phyloP scores from a whole-genome alignment of 2,888 invertebrate species.

The Carcina quercana region DNA sequence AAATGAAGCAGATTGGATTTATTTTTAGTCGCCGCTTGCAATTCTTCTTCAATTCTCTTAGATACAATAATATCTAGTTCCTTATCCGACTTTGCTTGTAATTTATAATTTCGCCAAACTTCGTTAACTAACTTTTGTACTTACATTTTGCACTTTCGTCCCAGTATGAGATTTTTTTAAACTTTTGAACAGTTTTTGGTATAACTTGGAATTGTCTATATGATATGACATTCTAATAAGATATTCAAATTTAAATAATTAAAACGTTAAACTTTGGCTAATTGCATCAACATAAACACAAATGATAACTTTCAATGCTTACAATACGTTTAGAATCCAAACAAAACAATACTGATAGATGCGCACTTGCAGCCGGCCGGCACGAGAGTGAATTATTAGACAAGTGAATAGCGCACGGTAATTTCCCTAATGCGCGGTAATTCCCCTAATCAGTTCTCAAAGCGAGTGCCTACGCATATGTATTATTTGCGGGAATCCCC shows the following conservation, averaged over 20 bases:
- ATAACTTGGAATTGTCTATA: slow-evolving; percentile 17
- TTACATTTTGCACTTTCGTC: slow-evolving; percentile 20
- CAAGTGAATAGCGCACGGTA: too few relatives aligned
- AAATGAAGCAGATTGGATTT: slow-evolving; percentile 14
- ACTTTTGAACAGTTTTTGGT: slow-evolving; percentile 14
- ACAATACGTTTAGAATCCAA: slow-evolving; percentile 13
- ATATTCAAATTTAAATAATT: too few relatives aligned
- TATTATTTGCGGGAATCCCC: too few relatives aligned
- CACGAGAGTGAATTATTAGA: too few relatives aligned
- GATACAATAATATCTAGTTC: too few relatives aligned
- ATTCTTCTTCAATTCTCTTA: slow-evolving; percentile 19
- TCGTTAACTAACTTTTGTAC: slow-evolving; percentile 20
- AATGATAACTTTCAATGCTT: slow-evolving; percentile 10
- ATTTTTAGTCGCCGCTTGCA: slow-evolving; percentile 16
- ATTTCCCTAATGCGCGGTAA: slow-evolving; percentile 3
- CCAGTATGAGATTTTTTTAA: slow-evolving; percentile 15
- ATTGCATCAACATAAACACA: slow-evolving; percentile 10
- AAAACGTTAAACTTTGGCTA: too few relatives aligned
- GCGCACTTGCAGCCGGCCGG: too few relatives aligned
- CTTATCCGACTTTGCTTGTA: slow-evolving; percentile 19
- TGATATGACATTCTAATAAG: slow-evolving; percentile 19
- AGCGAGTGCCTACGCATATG: too few relatives aligned
- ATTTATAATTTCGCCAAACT: slow-evolving; percentile 20
- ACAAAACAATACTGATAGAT: slow-evolving; percentile 13
- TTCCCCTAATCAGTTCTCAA: slow-evolving; percentile 10